A percentile compares a stretch with the other conserved stretches of the same genome.
Conservation (phyloP, 2,797 vertebrate species). For the Peromyscus eremicus region DNA sequence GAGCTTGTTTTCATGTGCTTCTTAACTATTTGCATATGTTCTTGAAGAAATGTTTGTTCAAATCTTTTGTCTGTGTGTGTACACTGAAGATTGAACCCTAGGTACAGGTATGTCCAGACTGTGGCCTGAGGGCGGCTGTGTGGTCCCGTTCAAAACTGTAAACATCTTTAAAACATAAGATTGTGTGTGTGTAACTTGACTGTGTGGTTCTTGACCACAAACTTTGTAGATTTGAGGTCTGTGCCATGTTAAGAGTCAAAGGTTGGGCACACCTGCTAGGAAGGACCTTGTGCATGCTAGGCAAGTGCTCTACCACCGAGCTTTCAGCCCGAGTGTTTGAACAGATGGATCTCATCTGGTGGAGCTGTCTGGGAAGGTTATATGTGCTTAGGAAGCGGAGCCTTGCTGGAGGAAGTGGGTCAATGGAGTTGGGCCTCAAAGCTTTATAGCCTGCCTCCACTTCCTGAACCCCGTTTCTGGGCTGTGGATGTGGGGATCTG, state of each 20-base stretch:
- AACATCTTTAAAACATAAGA: neutral
- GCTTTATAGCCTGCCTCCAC: neutral
- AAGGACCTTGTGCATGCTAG: neutral
- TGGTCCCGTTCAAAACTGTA: neutral
- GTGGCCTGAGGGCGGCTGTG: neutral
- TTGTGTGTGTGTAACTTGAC: neutral
- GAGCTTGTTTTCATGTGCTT: neutral
- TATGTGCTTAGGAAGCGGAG: too few species aligned
- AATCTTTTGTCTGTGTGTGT: neutral
- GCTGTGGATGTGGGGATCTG: neutral
- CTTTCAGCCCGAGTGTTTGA: neutral
- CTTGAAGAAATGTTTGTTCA: slow-evolving; percentile 14
- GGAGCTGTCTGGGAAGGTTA: neutral
- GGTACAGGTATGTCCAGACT: neutral
- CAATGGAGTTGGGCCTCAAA: neutral
- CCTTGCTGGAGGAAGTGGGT: neutral
- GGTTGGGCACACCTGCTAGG: neutral
- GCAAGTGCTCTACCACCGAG: neutral
- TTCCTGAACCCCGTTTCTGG: neutral
- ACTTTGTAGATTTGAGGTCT: neutral
- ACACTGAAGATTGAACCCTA: neutral
- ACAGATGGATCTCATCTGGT: neutral
- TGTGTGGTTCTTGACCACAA: neutral
- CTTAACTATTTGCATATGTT: neutral
- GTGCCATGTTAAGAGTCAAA: neutral